phyloP scores from a whole-genome alignment of 2,888 invertebrate genomes.

The Thysanoteuthis rhombus region DNA sequence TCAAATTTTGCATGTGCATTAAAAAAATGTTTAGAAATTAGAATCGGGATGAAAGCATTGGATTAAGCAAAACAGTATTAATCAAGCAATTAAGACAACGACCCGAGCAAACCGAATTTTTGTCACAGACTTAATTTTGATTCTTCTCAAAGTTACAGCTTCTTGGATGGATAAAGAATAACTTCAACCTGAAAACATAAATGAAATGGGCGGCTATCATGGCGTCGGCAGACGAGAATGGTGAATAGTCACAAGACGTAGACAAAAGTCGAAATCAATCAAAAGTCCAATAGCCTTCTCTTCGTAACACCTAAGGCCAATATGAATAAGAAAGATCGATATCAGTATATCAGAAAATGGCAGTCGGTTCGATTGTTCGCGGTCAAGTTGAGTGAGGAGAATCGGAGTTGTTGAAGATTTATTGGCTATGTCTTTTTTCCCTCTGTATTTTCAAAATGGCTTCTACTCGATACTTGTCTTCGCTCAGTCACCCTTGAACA shows the following conservation, averaged over 20 bases:
- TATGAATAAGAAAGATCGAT: neutral
- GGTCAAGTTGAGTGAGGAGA: conserved; percentile 12
- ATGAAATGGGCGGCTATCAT: conserved; percentile 12
- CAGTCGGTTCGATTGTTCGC: conserved; percentile 12
- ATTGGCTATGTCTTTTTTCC: conserved; percentile 12
- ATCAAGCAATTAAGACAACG: no score
- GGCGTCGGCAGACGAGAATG: neutral
- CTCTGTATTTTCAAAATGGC: conserved; percentile 12
- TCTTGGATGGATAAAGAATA: neutral
- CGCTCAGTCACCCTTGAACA: conserved; percentile 12
- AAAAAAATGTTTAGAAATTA: no score
- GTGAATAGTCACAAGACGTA: conserved; percentile 12
- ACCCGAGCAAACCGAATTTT: neutral
- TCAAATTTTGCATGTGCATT: no score
- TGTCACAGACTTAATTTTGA: neutral
- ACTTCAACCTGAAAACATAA: neutral
- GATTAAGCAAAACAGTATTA: no score
- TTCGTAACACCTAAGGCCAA: neutral
- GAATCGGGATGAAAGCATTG: no score
- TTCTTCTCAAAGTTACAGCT: neutral
- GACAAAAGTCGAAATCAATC: conserved; percentile 12
- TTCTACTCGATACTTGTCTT: conserved; percentile 12
- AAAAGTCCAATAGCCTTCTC: conserved; percentile 12
- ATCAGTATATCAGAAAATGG: conserved; percentile 12
- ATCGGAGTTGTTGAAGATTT: conserved; percentile 12